Base-by-base conservation (phyloP, 1,140 invertebrate genomes). In the Macrostomum lignano region DNA sequence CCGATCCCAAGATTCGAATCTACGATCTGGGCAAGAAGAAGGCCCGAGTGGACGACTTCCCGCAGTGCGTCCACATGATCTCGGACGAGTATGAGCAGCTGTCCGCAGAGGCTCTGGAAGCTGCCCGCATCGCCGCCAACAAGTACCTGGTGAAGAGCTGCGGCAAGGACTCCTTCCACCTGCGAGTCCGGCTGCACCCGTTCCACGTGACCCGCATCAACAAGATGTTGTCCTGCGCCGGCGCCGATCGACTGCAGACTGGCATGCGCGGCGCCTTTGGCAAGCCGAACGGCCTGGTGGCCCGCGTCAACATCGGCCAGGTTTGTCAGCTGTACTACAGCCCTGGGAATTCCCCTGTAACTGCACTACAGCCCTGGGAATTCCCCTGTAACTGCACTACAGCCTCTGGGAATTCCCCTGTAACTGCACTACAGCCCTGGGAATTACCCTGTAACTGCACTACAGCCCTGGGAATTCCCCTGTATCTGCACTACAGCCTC, bases 221-320 rank as follows among this genome's bases (percentile, higher is more conserved):
- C 55, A 98, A 96, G 67, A 96, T 96, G 86, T 91, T 94, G 63
- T 94, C 84, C 35, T 98, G 91, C 64, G 91, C 91, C 65, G 91
- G 91, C 68, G 91, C 91, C 69, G 91, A 98, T 86, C 86, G 84
- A 69, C 79, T 98, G 47, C 91, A 98, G 66, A 98, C 91, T 53
- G 91, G 91, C 64, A 98, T 98, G 91, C 67, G 91, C 62, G 88
- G 88, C 57, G 88, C 91, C 38, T 98, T 84, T 61, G 91, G 91
- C 29, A 98, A 98, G 58, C 86, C 91, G 2, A 81, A 88, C 62
- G 91, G 91, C 38, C 91, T 84, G 2, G 88, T 96, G 6, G 88
- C 91, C 15, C 69, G 88, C 40, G 91, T 98, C 17, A 69, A 70
- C 44, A 98, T 98, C 56, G 86, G 32, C 11, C 32, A 33, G 15